These are phyloP conservation scores for Hyphantria cunea DNA, from an alignment of 1,140 invertebrate species.

Conservation along the genomic window DNA sequence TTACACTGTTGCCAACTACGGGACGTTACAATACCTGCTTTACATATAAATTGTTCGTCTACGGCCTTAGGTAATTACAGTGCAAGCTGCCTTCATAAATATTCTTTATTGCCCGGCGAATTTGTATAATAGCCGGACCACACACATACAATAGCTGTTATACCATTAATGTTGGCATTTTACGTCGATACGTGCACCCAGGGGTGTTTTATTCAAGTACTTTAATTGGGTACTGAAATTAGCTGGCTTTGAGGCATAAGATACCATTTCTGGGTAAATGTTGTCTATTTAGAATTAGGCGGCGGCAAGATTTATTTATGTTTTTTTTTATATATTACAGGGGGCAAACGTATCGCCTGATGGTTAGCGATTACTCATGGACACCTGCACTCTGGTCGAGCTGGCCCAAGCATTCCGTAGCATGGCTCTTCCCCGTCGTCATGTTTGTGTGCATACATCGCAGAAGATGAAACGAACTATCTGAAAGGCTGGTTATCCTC, in stretches of 20 bases:
- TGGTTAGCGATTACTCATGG: too few relatives aligned
- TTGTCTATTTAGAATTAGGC: not conserved
- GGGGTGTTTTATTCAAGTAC: slow-evolving; percentile 7
- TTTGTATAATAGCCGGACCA: slow-evolving; percentile 34
- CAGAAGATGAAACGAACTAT: too few relatives aligned
- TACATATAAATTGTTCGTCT: slow-evolving; percentile 42
- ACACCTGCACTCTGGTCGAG: too few relatives aligned
- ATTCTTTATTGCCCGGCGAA: slow-evolving; percentile 42
- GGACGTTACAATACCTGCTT: slow-evolving; percentile 33
- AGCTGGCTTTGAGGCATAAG: not conserved
- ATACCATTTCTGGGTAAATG: not conserved
- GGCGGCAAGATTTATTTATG: too few relatives aligned
- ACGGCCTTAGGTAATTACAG: slow-evolving; percentile 39
- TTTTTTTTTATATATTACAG: too few relatives aligned
- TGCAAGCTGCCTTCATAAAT: slow-evolving; percentile 40
- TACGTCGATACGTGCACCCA: slow-evolving; percentile 16
- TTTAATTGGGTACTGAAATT: slow-evolving; percentile 9
- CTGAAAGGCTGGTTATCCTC: too few relatives aligned
- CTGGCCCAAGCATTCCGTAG: too few relatives aligned
- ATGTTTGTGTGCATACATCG: too few relatives aligned
- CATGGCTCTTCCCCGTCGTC: too few relatives aligned
- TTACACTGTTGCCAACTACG: slow-evolving; percentile 1
- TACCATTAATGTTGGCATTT: slow-evolving; percentile 3
- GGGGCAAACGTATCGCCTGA: too few relatives aligned
- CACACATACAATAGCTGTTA: slow-evolving; percentile 12